Evolutionary conservation across 2,888 invertebrate species (phyloP), one percentile per base, ranked within the genome.

Genomic region (Clivina fossor): DNA sequence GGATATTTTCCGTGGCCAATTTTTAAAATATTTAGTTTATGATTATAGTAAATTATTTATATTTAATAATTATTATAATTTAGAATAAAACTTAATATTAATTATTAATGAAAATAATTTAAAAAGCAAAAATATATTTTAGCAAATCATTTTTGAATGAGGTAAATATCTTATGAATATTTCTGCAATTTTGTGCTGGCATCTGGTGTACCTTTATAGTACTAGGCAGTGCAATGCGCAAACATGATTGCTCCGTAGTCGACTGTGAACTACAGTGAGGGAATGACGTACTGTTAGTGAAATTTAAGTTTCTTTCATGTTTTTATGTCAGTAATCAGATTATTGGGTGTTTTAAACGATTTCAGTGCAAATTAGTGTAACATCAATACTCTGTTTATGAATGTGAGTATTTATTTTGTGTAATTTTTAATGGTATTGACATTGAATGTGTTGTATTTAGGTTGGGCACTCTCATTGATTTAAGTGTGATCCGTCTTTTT

Each of bases 381-480:
- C 8, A 51, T 30, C 19, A 38, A 28, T 20, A 5, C 4, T 20
- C 15, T 24, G 5, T 20, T 32, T 9, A 37, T 11, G 28, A 55
- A 38, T 38, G 55, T 55, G 40, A 55, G 55, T 55, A 13, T n/a
- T 28, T 8, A 43, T 43, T 13, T 20, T 41, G n/a, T 20, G 22
- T 15, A 22, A 20, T 28, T 11, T 53, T 53, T 26, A 8, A 28
- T 37, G 26, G 15, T 20, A 28, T 30, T 7, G 15, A 11, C 19
- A 20, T 7, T n/a, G 19, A 46, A 8, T 43, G 26, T 54, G 26
- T 57, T 58, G 56, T 43, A 47, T 62, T 59, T 60, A 59, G 58
- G 59, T 56, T 57, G 57, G 59, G 59, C 58, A 55, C 57, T 57
- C 61, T 61, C 62, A 62, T 62, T 61, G 62, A 62, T 62, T 61